Evolutionary conservation across 2,797 vertebrate species (phyloP), one percentile per base, ranked within the genome.

Genomic region (Cottoperca gobio): DNA sequence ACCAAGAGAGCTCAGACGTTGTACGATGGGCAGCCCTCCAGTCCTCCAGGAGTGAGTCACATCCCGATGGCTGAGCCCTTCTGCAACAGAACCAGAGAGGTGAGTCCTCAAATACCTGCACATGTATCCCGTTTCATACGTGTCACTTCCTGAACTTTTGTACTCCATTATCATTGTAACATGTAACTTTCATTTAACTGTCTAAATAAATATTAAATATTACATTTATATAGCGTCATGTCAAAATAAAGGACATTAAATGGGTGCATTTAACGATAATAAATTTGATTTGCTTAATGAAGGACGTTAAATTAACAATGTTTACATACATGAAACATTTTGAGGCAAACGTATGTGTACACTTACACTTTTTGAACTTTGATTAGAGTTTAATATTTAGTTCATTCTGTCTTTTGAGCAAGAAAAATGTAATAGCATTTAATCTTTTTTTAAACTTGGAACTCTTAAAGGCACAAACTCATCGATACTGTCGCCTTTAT

Each of bases 11-110:
- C 93, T 53, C 96, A 97, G 91, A 97, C 97, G 1, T 95, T 99
- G 61, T 96, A 96, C 2, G 97, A 99, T 5, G 97, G 97, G 3
- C 94, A 93, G 35, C 86, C 91, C 72, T 88, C 91, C 48, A 93
- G 92, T 84, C 93, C 95, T 53, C 57, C 92, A 24, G 98, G 98
- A 64, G 97, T 99, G 11, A 96, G 96, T 90, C 98, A 99, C 81
- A 94, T 99, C 86, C 96, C 97, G 48, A 97, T 98, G 96, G 97
- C 96, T 8, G 98, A 99, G 62, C 98, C 98, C 0, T 99, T 99
- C 94, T 99, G 98, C 88, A 92, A 90, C 84, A 95, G 94, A 93
- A 99, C 97, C 24, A 96, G 98, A 95, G 96, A 97, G 95, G 98
- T 97, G 55, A 70, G 95, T 94, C 42, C 37, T 33, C 1, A 17